These are phyloP conservation scores for Frankliniella fusca DNA, from an alignment of 2,888 invertebrate genomes.

Conservation along the genomic window DNA sequence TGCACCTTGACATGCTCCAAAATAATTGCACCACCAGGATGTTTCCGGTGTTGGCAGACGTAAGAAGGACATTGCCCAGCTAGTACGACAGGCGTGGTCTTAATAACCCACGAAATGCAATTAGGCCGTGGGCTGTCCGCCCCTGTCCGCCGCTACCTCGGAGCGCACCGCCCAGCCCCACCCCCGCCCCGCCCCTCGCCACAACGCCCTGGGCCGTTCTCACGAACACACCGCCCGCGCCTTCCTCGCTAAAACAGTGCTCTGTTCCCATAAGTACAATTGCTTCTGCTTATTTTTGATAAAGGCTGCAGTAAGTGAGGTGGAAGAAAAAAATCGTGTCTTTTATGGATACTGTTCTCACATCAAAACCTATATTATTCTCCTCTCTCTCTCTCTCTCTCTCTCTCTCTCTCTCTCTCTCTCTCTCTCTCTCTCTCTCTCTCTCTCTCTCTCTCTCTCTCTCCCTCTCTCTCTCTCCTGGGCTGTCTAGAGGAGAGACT, in stretches of 20 bases:
- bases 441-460: constrained; percentile 1
- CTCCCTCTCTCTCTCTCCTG: neutral
- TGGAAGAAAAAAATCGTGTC: too few relatives aligned
- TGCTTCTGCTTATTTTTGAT: neutral
- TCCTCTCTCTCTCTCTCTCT: neutral
- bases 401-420: neutral
- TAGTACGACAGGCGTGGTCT: neutral
- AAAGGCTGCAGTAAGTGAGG: too few relatives aligned
- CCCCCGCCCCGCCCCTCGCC: too few relatives aligned
- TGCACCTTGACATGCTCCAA: too few relatives aligned
- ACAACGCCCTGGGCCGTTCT: too few relatives aligned
- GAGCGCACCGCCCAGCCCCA: too few relatives aligned
- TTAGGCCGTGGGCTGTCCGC: neutral
- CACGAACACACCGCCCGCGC: too few relatives aligned
- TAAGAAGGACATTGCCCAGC: too few relatives aligned
- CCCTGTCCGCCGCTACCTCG: neutral
- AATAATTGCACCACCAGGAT: too few relatives aligned
- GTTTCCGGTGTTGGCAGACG: too few relatives aligned
- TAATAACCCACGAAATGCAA: neutral
- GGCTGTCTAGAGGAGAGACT: neutral
- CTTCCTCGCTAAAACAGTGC: too few relatives aligned
- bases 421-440: neutral
- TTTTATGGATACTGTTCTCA: too few relatives aligned
- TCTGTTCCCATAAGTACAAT: neutral
- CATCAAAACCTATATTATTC: neutral